Evolutionary conservation across 2,888 invertebrate species (phyloP), one percentile per base, ranked within the genome.

Genomic region (Thecocarcelia acutangulata): DNA sequence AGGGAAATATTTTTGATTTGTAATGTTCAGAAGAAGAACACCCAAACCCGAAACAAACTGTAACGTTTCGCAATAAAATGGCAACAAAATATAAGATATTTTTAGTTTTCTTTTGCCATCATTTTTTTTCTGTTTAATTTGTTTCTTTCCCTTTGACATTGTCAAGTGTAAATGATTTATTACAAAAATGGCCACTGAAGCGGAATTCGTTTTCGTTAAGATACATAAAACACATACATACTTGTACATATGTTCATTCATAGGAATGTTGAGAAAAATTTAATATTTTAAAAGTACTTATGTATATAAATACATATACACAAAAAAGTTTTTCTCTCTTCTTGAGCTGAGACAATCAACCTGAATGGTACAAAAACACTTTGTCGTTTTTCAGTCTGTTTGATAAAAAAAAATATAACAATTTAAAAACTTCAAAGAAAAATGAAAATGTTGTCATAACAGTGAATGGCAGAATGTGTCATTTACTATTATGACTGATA

Each of bases 101-200:
- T 77, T 58, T 28, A 28, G 42, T 46, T 59, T 54, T 56, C 46
- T 63, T 54, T 63, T 63, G 3, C 9, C 37, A 40, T 58, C 33
- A 66, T n/a, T 19, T 77, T 61, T 48, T 52, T 4, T 3, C 24
- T 28, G 17, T 48, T 40, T 48, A 24, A 48, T 24, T 40, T 48
- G 52, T 52, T 59, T 44, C 46, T 66, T 81, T 59, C 17, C 28
- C 40, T 69, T 69, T 54, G 74, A 61, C 70, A 78, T 61, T 74
- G 78, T 74, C 74, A 78, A 82, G 78, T 82, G 74, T 61, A 78
- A 82, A 82, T 82, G 82, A 82, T 82, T 82, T 82, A 82, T 82
- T 78, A 78, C 66, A 42, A 82, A 75, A 75, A 78, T 82, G 59
- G 48, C 70, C 82, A 82, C 74, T 66, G 74, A 78, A 78, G 78